Evolutionary conservation across 2,113 vertebrate genomes (phyloP).

Genomic region (Callospermophilus lateralis): DNA sequence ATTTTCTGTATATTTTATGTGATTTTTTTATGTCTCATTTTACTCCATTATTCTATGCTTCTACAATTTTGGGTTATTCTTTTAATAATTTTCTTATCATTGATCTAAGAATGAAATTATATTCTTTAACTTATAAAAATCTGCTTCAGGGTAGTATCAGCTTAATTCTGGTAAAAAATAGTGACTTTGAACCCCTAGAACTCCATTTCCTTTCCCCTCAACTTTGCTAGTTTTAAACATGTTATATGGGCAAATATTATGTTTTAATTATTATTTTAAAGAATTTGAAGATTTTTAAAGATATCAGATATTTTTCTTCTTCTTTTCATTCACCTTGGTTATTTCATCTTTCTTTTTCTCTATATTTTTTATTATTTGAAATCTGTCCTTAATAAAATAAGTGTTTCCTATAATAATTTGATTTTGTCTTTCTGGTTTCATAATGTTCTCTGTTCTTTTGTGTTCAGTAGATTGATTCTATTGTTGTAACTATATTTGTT

Average conservation of each 20-base stretch:
- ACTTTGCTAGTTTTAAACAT: background rate
- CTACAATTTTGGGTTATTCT: background rate
- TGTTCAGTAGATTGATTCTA: background rate
- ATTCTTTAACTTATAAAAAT: background rate
- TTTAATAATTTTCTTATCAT: background rate
- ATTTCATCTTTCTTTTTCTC: background rate
- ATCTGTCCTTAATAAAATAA: background rate
- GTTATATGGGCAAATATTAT: background rate
- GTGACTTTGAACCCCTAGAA: background rate
- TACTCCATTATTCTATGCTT: background rate
- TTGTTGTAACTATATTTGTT: background rate
- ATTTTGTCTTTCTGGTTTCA: background rate
- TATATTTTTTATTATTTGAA: background rate
- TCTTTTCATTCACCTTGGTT: background rate
- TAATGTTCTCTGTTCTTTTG: background rate
- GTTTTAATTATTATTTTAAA: background rate
- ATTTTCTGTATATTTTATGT: background rate
- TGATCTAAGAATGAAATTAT: background rate
- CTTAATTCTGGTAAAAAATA: background rate
- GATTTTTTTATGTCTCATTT: background rate
- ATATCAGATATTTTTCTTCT: background rate
- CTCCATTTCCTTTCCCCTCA: background rate
- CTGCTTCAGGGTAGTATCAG: background rate
- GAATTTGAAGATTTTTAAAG: background rate
- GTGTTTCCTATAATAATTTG: background rate